Conservation (phyloP, 2,113 vertebrate genomes). For the Microtus richardsoni region DNA sequence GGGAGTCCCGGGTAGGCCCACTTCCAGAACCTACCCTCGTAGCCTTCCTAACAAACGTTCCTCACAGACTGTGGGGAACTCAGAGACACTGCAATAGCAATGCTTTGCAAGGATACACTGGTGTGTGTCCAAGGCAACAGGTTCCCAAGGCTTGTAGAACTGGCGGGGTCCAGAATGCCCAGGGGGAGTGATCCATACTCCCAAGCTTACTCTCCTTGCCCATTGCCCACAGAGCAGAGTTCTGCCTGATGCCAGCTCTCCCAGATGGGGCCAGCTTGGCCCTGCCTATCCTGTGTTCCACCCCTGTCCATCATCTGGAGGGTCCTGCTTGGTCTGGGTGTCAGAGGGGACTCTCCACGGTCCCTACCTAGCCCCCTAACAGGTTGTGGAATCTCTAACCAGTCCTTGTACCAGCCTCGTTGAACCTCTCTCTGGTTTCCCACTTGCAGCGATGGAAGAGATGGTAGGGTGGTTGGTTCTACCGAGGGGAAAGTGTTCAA, state of each 20-base stretch:
- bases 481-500: neutral
- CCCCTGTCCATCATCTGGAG: neutral
- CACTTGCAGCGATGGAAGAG: neutral
- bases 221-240: neutral
- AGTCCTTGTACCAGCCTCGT: neutral
- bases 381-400: neutral
- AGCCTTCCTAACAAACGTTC: conserved; percentile 1
- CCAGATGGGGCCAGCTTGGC: neutral
- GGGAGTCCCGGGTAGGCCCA: neutral
- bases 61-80: neutral
- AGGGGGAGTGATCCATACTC: neutral
- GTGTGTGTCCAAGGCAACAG: conserved; percentile 51
- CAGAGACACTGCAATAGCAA: neutral
- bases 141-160: conserved; percentile 16
- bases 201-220: neutral
- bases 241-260: neutral
- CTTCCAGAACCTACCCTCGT: neutral
- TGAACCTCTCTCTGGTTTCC: neutral
- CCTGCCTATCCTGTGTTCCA: neutral
- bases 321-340: neutral
- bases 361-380: neutral
- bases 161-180: neutral
- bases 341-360: neutral
- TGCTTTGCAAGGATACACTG: conserved; percentile 33
- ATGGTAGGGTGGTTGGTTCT: neutral